Evolutionary conservation across 2,113 vertebrate species (phyloP).

Genomic region (Entelurus aequoreus): DNA sequence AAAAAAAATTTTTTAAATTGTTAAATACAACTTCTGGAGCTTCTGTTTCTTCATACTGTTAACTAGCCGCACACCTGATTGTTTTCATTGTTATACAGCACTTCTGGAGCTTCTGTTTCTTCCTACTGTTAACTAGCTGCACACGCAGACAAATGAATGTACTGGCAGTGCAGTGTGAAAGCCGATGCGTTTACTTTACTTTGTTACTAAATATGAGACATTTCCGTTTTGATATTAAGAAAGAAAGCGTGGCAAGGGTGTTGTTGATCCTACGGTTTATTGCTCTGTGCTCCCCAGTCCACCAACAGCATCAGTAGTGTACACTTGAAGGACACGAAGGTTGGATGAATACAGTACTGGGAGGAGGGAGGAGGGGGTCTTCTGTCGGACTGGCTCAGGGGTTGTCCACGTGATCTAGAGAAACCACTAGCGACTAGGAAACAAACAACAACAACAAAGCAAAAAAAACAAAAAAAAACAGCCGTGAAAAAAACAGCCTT

Average conservation of each 20-base stretch:
- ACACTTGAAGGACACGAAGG: slow-evolving; percentile 75
- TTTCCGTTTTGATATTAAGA: neutral
- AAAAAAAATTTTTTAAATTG: too few relatives aligned
- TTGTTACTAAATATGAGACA: too few relatives aligned
- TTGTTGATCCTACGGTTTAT: slow-evolving; percentile 73
- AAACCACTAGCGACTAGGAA: slow-evolving; percentile 69
- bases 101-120: too few relatives aligned
- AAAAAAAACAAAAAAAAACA: slow-evolving; percentile 35
- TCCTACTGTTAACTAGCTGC: too few relatives aligned
- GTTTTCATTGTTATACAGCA: too few relatives aligned
- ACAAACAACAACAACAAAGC: slow-evolving; percentile 58
- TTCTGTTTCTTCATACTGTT: too few relatives aligned
- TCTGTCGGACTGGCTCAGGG: slow-evolving; percentile 73
- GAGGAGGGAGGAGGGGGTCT: neutral
- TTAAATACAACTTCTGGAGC: too few relatives aligned
- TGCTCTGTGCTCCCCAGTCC: slow-evolving; percentile 85
- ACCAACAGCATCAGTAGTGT: slow-evolving; percentile 90
- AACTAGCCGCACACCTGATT: too few relatives aligned
- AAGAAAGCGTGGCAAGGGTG: neutral
- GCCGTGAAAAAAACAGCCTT: slow-evolving; percentile 66
- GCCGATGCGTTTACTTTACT: too few relatives aligned
- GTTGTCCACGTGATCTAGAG: slow-evolving; percentile 57
- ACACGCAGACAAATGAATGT: too few relatives aligned
- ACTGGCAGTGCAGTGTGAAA: too few relatives aligned
- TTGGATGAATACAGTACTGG: slow-evolving; percentile 21